Conservation (phyloP, 2,888 invertebrate species). For the Troglohyphantes excavatus region DNA sequence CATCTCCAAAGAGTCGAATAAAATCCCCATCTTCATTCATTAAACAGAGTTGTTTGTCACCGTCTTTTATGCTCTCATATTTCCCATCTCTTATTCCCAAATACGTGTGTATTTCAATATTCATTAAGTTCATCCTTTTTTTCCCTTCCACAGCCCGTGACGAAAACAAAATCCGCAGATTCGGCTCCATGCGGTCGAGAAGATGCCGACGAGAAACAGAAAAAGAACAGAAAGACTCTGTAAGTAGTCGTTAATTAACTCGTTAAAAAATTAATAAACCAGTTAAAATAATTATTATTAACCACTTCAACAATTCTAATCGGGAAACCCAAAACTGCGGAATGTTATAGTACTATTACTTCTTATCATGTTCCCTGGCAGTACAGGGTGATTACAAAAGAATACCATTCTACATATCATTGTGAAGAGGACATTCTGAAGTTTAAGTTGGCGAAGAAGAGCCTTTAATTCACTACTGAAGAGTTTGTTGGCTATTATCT, state of each 20-base stretch:
- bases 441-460: too few species aligned
- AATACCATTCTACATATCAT: too few species aligned
- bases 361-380: too few species aligned
- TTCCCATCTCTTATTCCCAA: neutral
- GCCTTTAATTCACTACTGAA: too few species aligned
- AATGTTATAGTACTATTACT: too few species aligned
- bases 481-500: too few species aligned
- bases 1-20: neutral
- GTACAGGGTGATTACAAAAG: too few species aligned
- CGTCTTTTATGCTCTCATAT: neutral
- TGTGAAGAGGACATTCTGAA: too few species aligned
- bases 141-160: slow-evolving; percentile 73
- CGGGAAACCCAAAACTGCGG: too few species aligned
- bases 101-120: neutral
- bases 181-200: slow-evolving; percentile 76
- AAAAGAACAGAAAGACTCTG: slow-evolving; percentile 77
- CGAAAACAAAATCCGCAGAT: slow-evolving; percentile 79
- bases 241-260: slow-evolving; percentile 61
- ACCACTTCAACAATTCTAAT: too few species aligned
- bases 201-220: slow-evolving; percentile 77
- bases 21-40: slow-evolving; percentile 11
- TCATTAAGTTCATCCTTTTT: slow-evolving; percentile 8
- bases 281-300: too few species aligned
- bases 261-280: neutral
- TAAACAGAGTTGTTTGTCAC: slow-evolving; percentile 26